Evolutionary conservation across 2,888 invertebrate species (phyloP), one percentile per base, ranked within the genome.

Genomic region (Hartigia nigra): DNA sequence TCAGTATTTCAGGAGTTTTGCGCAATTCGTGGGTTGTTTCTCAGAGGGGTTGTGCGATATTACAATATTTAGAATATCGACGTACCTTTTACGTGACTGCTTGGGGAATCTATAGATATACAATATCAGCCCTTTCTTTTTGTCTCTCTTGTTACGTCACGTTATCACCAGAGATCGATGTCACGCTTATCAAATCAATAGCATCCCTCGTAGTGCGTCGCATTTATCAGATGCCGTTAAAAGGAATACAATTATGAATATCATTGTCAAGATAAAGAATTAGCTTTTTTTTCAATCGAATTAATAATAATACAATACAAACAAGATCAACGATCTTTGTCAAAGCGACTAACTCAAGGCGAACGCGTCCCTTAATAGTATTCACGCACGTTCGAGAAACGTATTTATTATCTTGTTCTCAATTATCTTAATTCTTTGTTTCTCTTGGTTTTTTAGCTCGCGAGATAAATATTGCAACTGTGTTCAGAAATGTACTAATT

Each of bases 101-200:
- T 70, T 79, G 69, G 77, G 69, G 76, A 72, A 75, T 80, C 72
- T 70, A 74, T 69, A 74, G 69, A 34, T 76, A 32, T 23, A 39
- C 31, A 37, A 39, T 35, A 37, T 37, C 31, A 37, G 69, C 76
- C 74, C 76, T 70, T 35, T 34, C 36, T 31, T 76, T 39, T 37
- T 77, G 32, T 69, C 12, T 37, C 74, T 34, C 3, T 14, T 36
- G 74, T 55, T 76, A 69, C 55, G 74, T 77, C 77, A 35, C 0
- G 1, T 9, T 1, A 55, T 55, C 55, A 23, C 23, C 0, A 55
- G 55, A 55, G 14, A 55, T 55, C 9, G 23, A 55, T 55, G 55
- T 55, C 55, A 55, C 55, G 23, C 55, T 55, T 14, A 2, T 55
- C 55, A 23, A 23, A 55, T 55, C 23, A 55, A 23, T 55, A 55